Conservation (phyloP, 2,888 invertebrate species). For the Sarcophaga caerulescens region DNA sequence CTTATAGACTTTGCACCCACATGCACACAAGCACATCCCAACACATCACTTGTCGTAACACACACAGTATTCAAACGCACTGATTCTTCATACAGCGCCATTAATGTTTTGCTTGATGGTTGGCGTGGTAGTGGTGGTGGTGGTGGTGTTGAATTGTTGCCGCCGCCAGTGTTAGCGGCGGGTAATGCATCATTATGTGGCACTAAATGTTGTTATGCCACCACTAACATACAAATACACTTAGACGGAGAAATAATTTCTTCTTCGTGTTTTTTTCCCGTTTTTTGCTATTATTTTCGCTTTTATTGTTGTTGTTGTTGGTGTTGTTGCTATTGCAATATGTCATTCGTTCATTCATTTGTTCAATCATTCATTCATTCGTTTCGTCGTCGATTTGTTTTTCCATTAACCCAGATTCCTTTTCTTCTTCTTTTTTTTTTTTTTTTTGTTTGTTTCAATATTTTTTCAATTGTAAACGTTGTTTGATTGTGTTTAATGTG, state of each 20-base stretch:
- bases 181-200: conserved; percentile 65
- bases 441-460: conserved; percentile 42
- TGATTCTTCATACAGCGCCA: background rate
- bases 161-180: conserved; percentile 13
- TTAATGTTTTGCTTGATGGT: conserved; percentile 19
- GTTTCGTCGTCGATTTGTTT: conserved; percentile 56
- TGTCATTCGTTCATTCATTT: conserved; percentile 22
- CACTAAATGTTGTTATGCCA: conserved; percentile 44
- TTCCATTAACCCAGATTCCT: conserved; percentile 66
- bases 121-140: background rate
- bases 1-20: background rate
- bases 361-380: conserved; percentile 35
- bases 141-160: conserved; percentile 11
- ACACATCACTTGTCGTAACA: background rate
- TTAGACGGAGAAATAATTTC: conserved; percentile 35
- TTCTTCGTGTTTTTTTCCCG: no score
- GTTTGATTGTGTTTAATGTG: conserved; percentile 16
- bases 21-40: background rate
- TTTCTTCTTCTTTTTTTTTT: conserved; percentile 40
- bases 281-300: background rate
- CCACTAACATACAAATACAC: conserved; percentile 63
- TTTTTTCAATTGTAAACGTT: conserved; percentile 14
- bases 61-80: no score
- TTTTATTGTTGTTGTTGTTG: conserved; percentile 23
- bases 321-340: background rate